Evolutionary conservation across 1,140 invertebrate species (phyloP).

Genomic region (Aporrectodea caliginosa): DNA sequence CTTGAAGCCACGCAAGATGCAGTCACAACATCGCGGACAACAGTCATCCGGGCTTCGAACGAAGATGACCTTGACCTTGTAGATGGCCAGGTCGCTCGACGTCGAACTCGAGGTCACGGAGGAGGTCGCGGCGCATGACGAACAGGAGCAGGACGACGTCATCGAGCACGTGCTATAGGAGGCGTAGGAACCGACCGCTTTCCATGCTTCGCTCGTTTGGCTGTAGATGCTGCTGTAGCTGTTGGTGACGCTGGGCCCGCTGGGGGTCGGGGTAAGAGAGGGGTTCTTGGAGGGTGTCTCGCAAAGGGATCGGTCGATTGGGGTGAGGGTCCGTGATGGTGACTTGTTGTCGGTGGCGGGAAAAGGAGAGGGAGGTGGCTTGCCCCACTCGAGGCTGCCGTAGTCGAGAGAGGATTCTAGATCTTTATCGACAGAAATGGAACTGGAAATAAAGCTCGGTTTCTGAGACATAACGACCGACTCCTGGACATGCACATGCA

Average conservation of each 20-base stretch:
- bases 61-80: constrained; percentile 41
- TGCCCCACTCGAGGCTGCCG: background rate
- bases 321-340: too few relatives aligned
- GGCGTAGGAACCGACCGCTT: too few relatives aligned
- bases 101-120: background rate
- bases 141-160: background rate
- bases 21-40: constrained; percentile 62
- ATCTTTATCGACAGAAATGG: too few relatives aligned
- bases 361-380: background rate
- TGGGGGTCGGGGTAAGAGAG: background rate
- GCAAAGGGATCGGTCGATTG: background rate
- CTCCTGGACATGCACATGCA: too few relatives aligned
- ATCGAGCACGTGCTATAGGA: too few relatives aligned
- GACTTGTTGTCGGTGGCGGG: too few relatives aligned
- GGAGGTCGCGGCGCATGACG: background rate
- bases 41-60: constrained; percentile 78
- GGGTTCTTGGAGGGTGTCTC: background rate
- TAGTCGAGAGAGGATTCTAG: too few relatives aligned
- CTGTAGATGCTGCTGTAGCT: too few relatives aligned
- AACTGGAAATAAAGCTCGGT: too few relatives aligned
- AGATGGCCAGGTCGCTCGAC: background rate
- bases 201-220: too few relatives aligned
- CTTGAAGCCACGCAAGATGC: constrained; percentile 21
- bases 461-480: too few relatives aligned
- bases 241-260: too few relatives aligned